Evolutionary conservation across 2,888 invertebrate species (phyloP), one percentile per base, ranked within the genome.

Genomic region (Dasysyrphus albostriatus): DNA sequence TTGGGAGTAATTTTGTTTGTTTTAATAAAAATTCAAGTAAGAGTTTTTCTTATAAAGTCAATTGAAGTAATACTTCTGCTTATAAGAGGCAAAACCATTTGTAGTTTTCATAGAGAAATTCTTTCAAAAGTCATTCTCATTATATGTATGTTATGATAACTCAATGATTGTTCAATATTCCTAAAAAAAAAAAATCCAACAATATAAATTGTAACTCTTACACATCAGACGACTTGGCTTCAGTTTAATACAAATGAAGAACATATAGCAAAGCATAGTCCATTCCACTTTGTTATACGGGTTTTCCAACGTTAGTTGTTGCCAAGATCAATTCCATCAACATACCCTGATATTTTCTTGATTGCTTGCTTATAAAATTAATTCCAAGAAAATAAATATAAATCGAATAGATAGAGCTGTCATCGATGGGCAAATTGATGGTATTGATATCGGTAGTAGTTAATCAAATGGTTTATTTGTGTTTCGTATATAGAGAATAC

Each of bases 321-420:
- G 7, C 1, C 42, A 76, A 76, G 37, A n/a, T 58, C 12, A 19
- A 56, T 47, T 77, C 51, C 56, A 77, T 84, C 61, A 70, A 59
- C 59, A 76, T 69, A 32, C 80, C 84, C 77, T 77, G 73, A 85
- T 81, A 47, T n/a, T 14, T 54, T 42, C n/a, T 70, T 73, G 73
- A 80, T 76, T 85, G 76, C 34, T 69, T 69, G 9, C 39, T n/a
- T 69, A 47, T 24, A 79, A 75, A 70, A 61, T 56, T 76, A 72
- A 76, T 76, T 76, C 47, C 59, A 47, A 24, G 14, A 59, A 42
- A 79, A 65, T 78, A 79, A 59, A 59, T 72, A 61, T 73, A 54
- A 73, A 24, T 81, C 54, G 32, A 61, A 70, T 59, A 58, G 67
- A 69, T 76, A 69, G 58, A 56, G n/a, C 63, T 65, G 70, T 63